Conservation (phyloP, 1,140 invertebrate species). For the Himalopsyche phryganea region DNA sequence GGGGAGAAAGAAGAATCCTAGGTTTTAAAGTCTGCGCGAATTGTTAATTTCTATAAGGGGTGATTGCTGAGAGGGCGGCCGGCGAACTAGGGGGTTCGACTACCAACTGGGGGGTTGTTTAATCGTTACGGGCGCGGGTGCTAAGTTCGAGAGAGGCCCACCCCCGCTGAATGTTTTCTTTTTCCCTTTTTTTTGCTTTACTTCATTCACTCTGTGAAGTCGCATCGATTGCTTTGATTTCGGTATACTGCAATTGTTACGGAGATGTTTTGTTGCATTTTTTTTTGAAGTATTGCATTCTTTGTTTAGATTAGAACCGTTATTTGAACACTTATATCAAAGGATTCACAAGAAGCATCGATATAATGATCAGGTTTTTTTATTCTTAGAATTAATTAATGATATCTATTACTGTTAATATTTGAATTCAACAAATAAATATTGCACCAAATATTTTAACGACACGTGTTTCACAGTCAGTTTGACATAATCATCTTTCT, state of each 20-base stretch:
- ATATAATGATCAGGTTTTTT: too few relatives aligned
- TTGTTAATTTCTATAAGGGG: constrained; percentile 23
- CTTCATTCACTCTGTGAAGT: not conserved
- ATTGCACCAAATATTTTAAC: too few relatives aligned
- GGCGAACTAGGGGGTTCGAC: not conserved
- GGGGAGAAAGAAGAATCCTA: constrained; percentile 13
- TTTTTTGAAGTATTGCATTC: too few relatives aligned
- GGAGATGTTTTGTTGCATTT: not conserved
- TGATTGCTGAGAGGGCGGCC: not conserved
- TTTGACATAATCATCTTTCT: too few relatives aligned
- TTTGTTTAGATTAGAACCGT: too few relatives aligned
- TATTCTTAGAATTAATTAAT: too few relatives aligned
- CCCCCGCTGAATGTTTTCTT: not conserved
- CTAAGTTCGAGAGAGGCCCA: not conserved
- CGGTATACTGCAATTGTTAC: not conserved
- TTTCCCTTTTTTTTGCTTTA: not conserved
- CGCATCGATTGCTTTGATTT: not conserved
- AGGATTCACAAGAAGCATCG: too few relatives aligned
- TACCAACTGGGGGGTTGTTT: constrained; percentile 14
- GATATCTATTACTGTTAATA: too few relatives aligned
- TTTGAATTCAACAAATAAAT: too few relatives aligned
- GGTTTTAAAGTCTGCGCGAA: constrained; percentile 24
- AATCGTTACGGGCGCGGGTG: constrained; percentile 17
- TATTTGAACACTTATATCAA: too few relatives aligned
- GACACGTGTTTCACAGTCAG: too few relatives aligned